Evolutionary conservation across 2,113 vertebrate genomes (phyloP).

Genomic region (Castor canadensis): DNA sequence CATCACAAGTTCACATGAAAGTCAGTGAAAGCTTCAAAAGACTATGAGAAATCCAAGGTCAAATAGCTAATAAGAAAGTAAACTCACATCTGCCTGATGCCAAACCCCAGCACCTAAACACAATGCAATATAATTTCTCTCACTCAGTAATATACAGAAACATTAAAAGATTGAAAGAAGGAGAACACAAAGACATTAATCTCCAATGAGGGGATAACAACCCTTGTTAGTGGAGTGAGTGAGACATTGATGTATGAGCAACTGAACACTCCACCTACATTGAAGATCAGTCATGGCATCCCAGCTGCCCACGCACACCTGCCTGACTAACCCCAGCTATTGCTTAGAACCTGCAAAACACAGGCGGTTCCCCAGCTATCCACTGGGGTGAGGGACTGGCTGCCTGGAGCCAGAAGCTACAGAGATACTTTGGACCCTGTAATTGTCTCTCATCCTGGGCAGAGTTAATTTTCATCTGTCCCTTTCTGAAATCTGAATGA

Average conservation of each 20-base stretch:
- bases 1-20: not conserved
- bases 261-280: not conserved
- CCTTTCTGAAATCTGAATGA: not conserved
- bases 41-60: not conserved
- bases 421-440: not conserved
- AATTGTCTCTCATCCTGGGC: not conserved
- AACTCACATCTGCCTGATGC: not conserved
- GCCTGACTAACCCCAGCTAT: not conserved
- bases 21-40: not conserved
- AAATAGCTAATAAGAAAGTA: not conserved
- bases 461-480: not conserved
- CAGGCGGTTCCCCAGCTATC: not conserved
- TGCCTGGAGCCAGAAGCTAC: not conserved
- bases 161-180: not conserved
- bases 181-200: not conserved
- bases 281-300: not conserved
- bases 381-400: too few relatives aligned
- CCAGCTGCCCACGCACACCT: not conserved
- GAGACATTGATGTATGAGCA: not conserved
- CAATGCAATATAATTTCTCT: not conserved
- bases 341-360: not conserved
- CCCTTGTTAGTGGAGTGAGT: not conserved
- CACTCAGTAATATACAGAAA: not conserved
- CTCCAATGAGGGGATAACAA: not conserved
- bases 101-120: not conserved